Conservation (phyloP, 2,888 invertebrate species). For the Caenorhabditis panamensis region DNA sequence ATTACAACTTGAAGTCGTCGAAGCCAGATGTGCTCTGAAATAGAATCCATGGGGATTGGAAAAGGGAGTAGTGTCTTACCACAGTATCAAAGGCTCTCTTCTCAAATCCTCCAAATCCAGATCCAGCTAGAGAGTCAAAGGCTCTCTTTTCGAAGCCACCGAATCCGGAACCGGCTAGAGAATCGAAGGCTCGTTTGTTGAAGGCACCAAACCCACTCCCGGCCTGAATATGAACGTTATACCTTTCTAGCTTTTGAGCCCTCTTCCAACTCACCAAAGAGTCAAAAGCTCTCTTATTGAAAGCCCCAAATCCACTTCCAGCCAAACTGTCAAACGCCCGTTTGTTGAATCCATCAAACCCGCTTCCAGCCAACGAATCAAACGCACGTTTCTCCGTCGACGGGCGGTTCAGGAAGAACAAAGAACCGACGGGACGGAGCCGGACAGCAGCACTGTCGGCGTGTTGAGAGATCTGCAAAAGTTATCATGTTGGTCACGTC, state of each 20-base stretch:
- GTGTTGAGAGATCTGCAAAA: conserved; percentile 28
- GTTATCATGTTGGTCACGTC: no score
- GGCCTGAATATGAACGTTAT: conserved; percentile 35
- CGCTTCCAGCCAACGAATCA: conserved; percentile 63
- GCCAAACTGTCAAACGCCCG: conserved; percentile 66
- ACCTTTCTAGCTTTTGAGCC: neutral
- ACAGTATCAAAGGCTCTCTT: conserved; percentile 64
- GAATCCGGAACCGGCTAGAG: conserved; percentile 59
- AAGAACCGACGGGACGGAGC: conserved; percentile 53
- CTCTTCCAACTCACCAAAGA: conserved; percentile 53
- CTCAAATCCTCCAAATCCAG: conserved; percentile 63
- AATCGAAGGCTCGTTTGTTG: conserved; percentile 53
- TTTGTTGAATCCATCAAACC: conserved; percentile 69
- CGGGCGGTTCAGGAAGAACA: conserved; percentile 52
- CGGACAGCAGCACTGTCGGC: conserved; percentile 43
- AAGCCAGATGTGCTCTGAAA: conserved; percentile 50
- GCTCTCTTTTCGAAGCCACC: conserved; percentile 48
- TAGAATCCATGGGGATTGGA: no score
- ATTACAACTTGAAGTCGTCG: conserved; percentile 51
- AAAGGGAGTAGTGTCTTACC: conserved; percentile 31
- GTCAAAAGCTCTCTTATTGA: conserved; percentile 64
- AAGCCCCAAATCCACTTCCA: conserved; percentile 56
- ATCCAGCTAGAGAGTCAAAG: conserved; percentile 46
- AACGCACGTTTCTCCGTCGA: conserved; percentile 63
- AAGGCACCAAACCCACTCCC: conserved; percentile 58